phyloP scores from a whole-genome alignment of 1,140 invertebrate species.

The Pseudomyrmex cubaensis region DNA sequence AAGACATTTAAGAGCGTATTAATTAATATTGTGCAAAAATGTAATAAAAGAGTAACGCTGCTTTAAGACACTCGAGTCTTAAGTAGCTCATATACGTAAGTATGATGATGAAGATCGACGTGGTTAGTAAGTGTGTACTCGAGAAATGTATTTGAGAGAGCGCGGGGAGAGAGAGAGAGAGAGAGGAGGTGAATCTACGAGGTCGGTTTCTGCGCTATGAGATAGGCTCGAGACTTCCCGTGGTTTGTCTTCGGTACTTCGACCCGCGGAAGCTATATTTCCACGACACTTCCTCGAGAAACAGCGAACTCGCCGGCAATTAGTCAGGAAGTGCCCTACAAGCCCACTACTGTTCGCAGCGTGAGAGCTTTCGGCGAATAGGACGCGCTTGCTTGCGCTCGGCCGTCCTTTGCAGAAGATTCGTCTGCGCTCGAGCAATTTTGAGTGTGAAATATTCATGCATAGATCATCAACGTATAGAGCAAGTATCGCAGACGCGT shows the following conservation, averaged over 20 bases:
- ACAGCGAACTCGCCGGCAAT: conserved; percentile 72
- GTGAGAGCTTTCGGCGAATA: conserved; percentile 67
- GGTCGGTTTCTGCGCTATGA: conserved; percentile 62
- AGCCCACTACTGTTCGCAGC: conserved; percentile 66
- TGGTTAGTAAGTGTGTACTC: conserved; percentile 11
- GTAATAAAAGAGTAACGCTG: not conserved
- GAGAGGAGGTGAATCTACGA: conserved; percentile 68
- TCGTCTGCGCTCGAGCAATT: conserved; percentile 34
- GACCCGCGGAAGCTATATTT: conserved; percentile 76
- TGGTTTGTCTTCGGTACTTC: conserved; percentile 70
- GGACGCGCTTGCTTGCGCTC: conserved; percentile 56
- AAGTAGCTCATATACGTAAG: not conserved
- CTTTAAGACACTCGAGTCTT: conserved; percentile 45
- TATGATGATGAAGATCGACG: not conserved
- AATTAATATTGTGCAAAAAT: no score
- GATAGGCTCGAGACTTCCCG: conserved; percentile 69
- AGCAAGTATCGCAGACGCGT: not conserved
- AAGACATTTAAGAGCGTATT: no score
- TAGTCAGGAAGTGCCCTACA: conserved; percentile 78
- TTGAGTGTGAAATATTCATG: conserved; percentile 51
- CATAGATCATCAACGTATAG: not conserved
- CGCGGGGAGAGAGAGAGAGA: no score
- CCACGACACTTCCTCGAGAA: conserved; percentile 71
- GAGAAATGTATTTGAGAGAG: conserved; percentile 36
- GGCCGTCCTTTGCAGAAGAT: conserved; percentile 46